Evolutionary conservation across 2,797 vertebrate species (phyloP), one percentile per base, ranked within the genome.

Genomic region (Chelmon rostratus): DNA sequence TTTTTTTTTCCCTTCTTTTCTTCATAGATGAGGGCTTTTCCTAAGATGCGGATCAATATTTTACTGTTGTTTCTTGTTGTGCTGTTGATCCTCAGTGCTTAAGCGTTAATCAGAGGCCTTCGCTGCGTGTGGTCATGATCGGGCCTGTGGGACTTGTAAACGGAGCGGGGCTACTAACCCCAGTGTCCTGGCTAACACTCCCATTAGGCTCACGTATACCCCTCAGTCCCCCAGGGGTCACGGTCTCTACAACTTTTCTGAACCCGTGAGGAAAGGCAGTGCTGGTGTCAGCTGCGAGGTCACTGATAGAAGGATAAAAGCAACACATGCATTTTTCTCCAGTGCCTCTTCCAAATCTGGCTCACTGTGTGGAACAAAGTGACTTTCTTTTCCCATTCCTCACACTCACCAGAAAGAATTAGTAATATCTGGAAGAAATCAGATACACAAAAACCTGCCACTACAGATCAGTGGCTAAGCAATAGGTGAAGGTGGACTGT

Each of bases 91-190:
- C 86, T 65, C 53, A 1, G 75, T 74, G 84, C 87, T 87, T 81
- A 79, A 82, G 82, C 73, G 80, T 85, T 91, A 92, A 92, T 91
- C 80, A 73, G 66, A 69, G 82, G 83, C 87, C 76, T 87, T 83
- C 40, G 25, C 69, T 90, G 44, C 23, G 59, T 66, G 81, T 56
- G 74, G 80, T 86, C 69, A 11, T 10, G 78, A 77, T 65, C 58
- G 75, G 82, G 67, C 91, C 83, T 79, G 0, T 35, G 87, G 77
- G 88, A 86, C 68, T 73, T 80, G 59, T 88, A 82, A 85, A 50
- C 77, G 77, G 66, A 79, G 68, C 42, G 12, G 70, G 80, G 76
- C 65, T 67, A 5, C 77, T 83, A 76, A 92, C 87, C 86, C 67
- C 76, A 4, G 53, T 76, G 69, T 85, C 57, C 65, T 6, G 56